Evolutionary conservation across 1,140 invertebrate genomes (phyloP).

Genomic region (Euborellia annulipes): DNA sequence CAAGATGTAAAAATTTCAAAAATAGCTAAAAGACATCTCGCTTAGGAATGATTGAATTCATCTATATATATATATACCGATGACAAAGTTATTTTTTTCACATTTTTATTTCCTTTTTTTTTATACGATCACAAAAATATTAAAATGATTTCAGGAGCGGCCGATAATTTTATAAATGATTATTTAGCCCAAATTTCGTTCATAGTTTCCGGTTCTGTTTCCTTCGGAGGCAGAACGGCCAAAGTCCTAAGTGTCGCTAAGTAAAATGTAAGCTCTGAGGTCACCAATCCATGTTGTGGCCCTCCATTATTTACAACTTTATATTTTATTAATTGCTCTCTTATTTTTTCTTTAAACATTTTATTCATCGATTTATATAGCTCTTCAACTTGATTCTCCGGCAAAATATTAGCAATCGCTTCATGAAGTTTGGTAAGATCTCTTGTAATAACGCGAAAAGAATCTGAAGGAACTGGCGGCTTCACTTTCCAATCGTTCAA

Average conservation of each 20-base stretch:
- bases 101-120: no score
- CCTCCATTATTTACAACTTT: slow-evolving; percentile 89
- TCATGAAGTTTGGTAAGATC: slow-evolving; percentile 87
- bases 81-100: no score
- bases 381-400: slow-evolving; percentile 48
- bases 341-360: slow-evolving; percentile 72
- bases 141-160: no score
- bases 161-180: no score
- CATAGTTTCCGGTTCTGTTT: slow-evolving; percentile 54
- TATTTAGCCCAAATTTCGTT: slow-evolving; percentile 68
- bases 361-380: slow-evolving; percentile 74
- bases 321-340: slow-evolving; percentile 67
- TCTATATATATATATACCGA: no score
- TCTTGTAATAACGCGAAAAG: slow-evolving; percentile 80
- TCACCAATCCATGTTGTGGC: slow-evolving; percentile 91
- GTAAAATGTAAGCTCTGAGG: slow-evolving; percentile 90
- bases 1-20: no score
- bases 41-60: no score
- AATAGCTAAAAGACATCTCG: no score
- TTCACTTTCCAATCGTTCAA: slow-evolving; percentile 78
- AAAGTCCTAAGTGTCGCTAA: slow-evolving; percentile 77
- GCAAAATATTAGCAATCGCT: slow-evolving; percentile 66
- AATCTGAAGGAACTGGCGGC: slow-evolving; percentile 84
- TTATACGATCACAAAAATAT: no score
- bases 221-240: slow-evolving; percentile 57